Percentiles rank a stretch among this genome's conserved stretches.
Conservation (phyloP, 64 coral and sea anemone genomes). For the Pachyseris speciosa region DNA sequence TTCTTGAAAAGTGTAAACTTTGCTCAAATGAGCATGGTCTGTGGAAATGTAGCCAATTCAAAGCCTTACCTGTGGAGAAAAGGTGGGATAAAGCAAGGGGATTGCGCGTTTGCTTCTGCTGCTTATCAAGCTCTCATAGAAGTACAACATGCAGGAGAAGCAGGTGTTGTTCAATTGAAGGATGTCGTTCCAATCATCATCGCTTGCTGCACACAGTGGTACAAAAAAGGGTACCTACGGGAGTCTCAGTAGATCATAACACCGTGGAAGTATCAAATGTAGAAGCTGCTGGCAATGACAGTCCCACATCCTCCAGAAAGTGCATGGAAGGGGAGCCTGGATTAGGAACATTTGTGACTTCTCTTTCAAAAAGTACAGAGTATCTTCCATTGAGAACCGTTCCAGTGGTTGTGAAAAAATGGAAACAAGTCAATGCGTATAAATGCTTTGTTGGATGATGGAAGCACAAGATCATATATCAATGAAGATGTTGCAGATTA, state of each 20-base stretch:
- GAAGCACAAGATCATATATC: not conserved
- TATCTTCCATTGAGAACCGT: not conserved
- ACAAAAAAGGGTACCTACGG: not conserved
- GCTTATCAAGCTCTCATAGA: conserved; percentile 1
- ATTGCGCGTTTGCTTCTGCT: not conserved
- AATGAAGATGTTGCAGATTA: too few relatives aligned
- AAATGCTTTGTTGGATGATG: conserved; percentile 25
- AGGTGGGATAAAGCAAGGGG: not conserved
- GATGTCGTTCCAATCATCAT: conserved; percentile 10
- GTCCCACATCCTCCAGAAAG: too few relatives aligned
- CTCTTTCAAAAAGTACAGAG: not conserved
- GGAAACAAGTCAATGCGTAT: not conserved
- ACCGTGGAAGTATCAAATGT: not conserved
- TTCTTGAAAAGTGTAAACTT: not conserved
- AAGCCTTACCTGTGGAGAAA: not conserved
- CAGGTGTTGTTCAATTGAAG: not conserved
- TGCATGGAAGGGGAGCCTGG: not conserved
- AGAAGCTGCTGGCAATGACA: not conserved
- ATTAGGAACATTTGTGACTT: not conserved
- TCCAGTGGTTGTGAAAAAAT: not conserved
- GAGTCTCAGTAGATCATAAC: not conserved
- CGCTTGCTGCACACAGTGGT: not conserved
- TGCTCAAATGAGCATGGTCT: conserved; percentile 7
- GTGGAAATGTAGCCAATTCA: conserved; percentile 18
- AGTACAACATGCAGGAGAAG: not conserved